Base-by-base conservation (phyloP, 2,888 invertebrate genomes). In the Parochlus steinenii region DNA sequence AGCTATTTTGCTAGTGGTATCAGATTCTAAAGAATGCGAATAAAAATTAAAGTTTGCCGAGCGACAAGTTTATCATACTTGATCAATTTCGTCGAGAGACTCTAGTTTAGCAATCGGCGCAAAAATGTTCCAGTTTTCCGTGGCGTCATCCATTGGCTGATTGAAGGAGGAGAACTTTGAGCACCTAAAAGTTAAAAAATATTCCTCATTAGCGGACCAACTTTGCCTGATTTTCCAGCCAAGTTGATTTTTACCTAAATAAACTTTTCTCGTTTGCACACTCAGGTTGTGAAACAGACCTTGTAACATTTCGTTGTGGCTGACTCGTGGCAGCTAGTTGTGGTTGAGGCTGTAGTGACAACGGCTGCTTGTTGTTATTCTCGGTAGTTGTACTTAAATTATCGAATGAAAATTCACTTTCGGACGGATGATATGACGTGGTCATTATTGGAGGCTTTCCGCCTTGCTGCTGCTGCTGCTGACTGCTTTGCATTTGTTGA, bases 71-170 rank as follows among this genome's bases (percentile, higher is more conserved):
- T 23, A 26, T 48, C 44, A 46, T 47, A 49, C 49, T 48, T 63
- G 62, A 49, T 61, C 69, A 54, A 69, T 63, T 55, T 72, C 72
- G 49, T 72, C 73, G 46, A 72, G 54, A 27, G 72, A 72, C 52
- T 73, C 73, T 46, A 72, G 58, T 51, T 70, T 67, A 37, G 72
- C 73, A 43, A 73, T 72, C 25, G 71, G 73, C 42, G 72, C 72
- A 41, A 49, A 49, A 35, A 47, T 45, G 38, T 47, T 48, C 49
- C 49, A 49, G 40, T 47, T 47, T 31, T 49, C 49, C 12, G 16
- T 24, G n/a, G 44, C 39, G 41, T 49, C 49, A 26, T 49, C 49
- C 45, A 47, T 47, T 34, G 49, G 47, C 46, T 49, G 49, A 41
- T 48, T 49, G 35, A 49, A 49, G 24, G 49, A 49, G 36, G 48